Evolutionary conservation across 2,888 invertebrate genomes (phyloP), one percentile per base, ranked within the genome.

Genomic region (Mimachlamys varia): DNA sequence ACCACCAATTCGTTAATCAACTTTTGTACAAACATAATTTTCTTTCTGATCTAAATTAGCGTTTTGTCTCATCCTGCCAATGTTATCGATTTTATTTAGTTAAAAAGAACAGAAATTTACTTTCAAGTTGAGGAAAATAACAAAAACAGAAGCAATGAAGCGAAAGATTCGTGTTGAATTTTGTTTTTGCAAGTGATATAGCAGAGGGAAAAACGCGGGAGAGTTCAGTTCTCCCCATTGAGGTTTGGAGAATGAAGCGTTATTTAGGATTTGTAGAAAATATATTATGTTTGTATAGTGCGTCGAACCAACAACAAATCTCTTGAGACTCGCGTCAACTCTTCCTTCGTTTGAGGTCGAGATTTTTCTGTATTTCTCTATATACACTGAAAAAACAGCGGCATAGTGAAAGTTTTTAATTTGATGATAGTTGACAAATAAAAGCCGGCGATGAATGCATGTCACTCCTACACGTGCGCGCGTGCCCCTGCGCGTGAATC

Each of bases 401-500:
- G 76, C 17, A 76, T 76, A 33, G 22, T 76, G 76, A 76, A 76
- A 27, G 76, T 76, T 76, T 76, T 1, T 17, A 76, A 76, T 76
- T 76, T 76, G 33, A 76, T 76, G 76, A 76, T 76, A 33, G 76
- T 76, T 76, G 27, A 33, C 76, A 76, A 76, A 76, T 76, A 76
- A 76, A 76, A 33, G 33, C 76, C 27, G 33, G 27, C 76, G 15
- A 76, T 76, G 76, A 76, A 76, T 76, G 76, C 76, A 76, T 76
- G 76, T 76, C 76, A 76, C 76, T 76, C 76, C 27, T 12, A 33
- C 76, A 76, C 76, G 76, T 76, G 76, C 76, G 33, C 10, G 2
- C 76, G 76, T 76, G 76, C 33, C 76, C 27, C 53, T 33, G 76
- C 76, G 76, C 76, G 76, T 76, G 76, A 76, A 76, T 76, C 76